phyloP scores from a whole-genome alignment of 2,113 vertebrate species.

The Deroptyus accipitrinus region DNA sequence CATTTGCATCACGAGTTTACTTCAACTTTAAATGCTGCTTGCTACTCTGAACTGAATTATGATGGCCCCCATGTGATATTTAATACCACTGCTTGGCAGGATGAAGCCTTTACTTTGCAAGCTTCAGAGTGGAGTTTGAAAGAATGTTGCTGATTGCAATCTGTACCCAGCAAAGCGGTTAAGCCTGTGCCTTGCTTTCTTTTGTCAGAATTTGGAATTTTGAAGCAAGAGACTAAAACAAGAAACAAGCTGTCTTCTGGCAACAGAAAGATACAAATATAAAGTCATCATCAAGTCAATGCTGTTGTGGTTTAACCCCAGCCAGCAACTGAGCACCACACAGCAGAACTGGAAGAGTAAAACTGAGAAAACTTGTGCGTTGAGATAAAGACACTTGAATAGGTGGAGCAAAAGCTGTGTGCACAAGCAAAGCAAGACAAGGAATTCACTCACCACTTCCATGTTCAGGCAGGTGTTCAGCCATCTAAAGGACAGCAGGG shows the following conservation, averaged over 20 bases:
- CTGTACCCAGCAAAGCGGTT: not conserved
- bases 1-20: not conserved
- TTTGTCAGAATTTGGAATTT: not conserved
- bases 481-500: not conserved
- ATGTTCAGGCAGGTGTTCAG: not conserved
- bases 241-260: not conserved
- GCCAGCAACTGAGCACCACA: not conserved
- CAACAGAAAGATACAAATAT: not conserved
- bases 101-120: slow-evolving; percentile 2
- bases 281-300: not conserved
- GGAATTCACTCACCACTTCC: not conserved
- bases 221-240: not conserved
- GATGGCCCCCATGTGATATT: not conserved
- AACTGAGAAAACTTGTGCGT: not conserved
- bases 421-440: not conserved
- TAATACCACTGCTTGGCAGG: slow-evolving; percentile 20
- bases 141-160: slow-evolving; percentile 26
- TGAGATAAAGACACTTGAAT: not conserved
- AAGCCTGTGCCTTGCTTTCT: not conserved
- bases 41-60: slow-evolving; percentile 10
- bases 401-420: not conserved
- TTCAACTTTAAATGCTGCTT: slow-evolving; percentile 20
- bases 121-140: not conserved
- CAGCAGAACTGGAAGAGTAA: not conserved
- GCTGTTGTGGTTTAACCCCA: not conserved